Conservation (phyloP, 2,888 invertebrate genomes). For the Macaria liturata region DNA sequence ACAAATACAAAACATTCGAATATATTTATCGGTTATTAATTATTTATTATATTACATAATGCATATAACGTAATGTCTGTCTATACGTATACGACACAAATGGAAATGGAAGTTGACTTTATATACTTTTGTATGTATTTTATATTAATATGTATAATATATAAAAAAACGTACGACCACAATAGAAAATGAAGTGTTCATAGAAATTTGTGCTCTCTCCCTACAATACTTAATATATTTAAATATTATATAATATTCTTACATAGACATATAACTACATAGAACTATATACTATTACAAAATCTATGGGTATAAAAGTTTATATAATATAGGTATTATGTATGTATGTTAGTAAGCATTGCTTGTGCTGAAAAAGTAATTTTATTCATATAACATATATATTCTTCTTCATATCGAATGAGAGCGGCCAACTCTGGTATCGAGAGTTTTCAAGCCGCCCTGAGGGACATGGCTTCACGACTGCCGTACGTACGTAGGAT, state of each 20-base stretch:
- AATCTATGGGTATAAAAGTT: conserved; percentile 71
- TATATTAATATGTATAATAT: conserved; percentile 35
- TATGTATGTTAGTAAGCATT: conserved; percentile 32
- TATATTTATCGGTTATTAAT: conserved; percentile 31
- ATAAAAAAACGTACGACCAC: conserved; percentile 60
- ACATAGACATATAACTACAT: conserved; percentile 53
- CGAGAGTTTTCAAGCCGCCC: too few relatives aligned
- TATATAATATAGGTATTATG: conserved; percentile 38
- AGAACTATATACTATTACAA: conserved; percentile 57
- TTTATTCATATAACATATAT: background rate
- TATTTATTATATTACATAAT: conserved; percentile 30
- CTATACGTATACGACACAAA: conserved; percentile 67
- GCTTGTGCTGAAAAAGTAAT: conserved; percentile 24
- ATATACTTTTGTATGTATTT: background rate
- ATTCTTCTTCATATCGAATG: too few relatives aligned
- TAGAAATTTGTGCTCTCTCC: conserved; percentile 69
- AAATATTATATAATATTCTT: conserved; percentile 37
- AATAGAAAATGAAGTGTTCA: conserved; percentile 59
- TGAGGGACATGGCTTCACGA: too few relatives aligned
- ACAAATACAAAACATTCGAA: conserved; percentile 68
- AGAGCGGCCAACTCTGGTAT: too few relatives aligned
- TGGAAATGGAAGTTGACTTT: conserved; percentile 53
- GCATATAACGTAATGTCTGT: conserved; percentile 46
- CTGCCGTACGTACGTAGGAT: too few relatives aligned
- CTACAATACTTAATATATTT: conserved; percentile 40